Evolutionary conservation across 2,888 invertebrate species (phyloP), one percentile per base, ranked within the genome.

Genomic region (Petrolisthes manimaculis): DNA sequence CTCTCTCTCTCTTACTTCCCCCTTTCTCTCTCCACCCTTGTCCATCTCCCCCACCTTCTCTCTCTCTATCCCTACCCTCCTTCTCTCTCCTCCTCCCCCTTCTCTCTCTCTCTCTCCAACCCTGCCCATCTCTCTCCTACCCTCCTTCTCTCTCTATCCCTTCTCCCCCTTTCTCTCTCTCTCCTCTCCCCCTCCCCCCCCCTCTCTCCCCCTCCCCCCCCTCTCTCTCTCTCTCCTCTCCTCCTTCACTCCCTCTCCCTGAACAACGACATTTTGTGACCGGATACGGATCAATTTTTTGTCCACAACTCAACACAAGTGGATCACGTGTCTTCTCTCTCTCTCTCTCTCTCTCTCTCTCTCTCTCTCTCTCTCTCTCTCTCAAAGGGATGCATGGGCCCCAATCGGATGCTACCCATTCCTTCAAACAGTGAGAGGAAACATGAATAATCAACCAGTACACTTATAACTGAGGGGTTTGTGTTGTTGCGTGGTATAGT

Each of bases 311-410:
- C n/a, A n/a, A n/a, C n/a, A n/a, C n/a, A n/a, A n/a, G n/a, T n/a
- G n/a, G n/a, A n/a, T n/a, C n/a, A n/a, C n/a, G n/a, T n/a, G n/a
- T n/a, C n/a, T n/a, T n/a, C n/a, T n/a, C n/a, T n/a, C n/a, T n/a
- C n/a, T n/a, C 71, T 71, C 71, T 71, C 71, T 18, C n/a, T 18
- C 71, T 71, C n/a, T 71, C 71, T 71, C 71, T 18, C n/a, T n/a
- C n/a, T n/a, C n/a, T n/a, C n/a, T n/a, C n/a, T n/a, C n/a, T n/a
- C n/a, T n/a, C n/a, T n/a, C n/a, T n/a, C n/a, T n/a, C n/a, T n/a
- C n/a, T n/a, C n/a, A n/a, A n/a, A n/a, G n/a, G n/a, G n/a, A n/a
- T n/a, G n/a, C 67, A n/a, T n/a, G n/a, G n/a, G n/a, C n/a, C n/a
- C n/a, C n/a, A n/a, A n/a, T n/a, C n/a, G n/a, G n/a, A n/a, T n/a